Evolutionary conservation across 1,140 invertebrate genomes (phyloP).

Genomic region (Caenorhabditis tropicalis): DNA sequence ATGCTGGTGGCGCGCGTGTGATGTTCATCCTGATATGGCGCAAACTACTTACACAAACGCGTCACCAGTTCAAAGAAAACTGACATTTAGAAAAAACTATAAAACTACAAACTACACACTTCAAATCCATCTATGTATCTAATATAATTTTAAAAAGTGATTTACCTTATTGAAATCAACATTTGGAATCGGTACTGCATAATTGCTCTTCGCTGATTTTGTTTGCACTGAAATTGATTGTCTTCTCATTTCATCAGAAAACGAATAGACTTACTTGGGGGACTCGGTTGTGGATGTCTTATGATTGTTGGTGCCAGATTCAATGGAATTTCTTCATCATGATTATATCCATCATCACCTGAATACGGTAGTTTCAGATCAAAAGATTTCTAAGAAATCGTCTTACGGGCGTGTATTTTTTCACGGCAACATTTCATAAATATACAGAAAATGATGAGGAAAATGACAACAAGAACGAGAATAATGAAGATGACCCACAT

Average conservation of each 20-base stretch:
- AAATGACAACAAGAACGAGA: constrained; percentile 7
- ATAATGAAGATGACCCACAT: constrained; percentile 30
- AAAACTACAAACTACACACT: too few relatives aligned
- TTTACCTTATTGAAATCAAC: constrained; percentile 24
- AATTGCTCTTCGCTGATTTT: not conserved
- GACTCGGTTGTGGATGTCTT: not conserved
- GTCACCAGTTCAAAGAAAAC: not conserved
- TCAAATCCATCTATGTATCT: too few relatives aligned
- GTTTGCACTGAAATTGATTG: not conserved
- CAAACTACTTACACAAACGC: not conserved
- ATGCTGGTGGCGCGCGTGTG: constrained; percentile 39
- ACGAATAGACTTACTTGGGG: not conserved
- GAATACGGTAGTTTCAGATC: not conserved
- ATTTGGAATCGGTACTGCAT: not conserved
- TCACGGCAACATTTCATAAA: constrained; percentile 29
- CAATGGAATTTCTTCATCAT: not conserved
- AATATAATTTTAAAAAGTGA: too few relatives aligned
- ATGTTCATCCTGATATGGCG: constrained; percentile 22
- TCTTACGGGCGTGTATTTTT: constrained; percentile 9
- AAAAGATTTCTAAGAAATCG: not conserved
- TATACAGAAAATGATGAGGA: constrained; percentile 32
- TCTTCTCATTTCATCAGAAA: too few relatives aligned
- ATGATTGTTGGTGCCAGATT: not conserved
- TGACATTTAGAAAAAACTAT: too few relatives aligned
- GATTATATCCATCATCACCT: constrained; percentile 6